These are phyloP conservation scores for Apodemus sylvaticus DNA, from an alignment of 2,113 vertebrate genomes.

Conservation along the genomic window DNA sequence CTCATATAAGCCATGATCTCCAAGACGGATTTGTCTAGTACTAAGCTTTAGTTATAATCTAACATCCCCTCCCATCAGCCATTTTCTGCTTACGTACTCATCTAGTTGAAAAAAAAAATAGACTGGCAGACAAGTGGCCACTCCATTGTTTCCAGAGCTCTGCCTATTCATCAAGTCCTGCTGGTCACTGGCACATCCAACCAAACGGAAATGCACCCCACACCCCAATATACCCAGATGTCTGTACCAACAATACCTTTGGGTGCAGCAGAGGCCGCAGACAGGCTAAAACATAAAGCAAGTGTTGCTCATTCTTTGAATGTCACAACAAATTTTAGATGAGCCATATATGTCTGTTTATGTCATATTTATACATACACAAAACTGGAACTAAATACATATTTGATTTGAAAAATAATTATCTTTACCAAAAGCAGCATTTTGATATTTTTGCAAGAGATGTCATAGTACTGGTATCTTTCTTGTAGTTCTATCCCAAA, in stretches of 20 bases:
- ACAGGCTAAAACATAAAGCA: background rate
- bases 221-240: background rate
- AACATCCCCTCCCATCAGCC: background rate
- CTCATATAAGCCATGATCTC: background rate
- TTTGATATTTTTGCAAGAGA: constrained; percentile 6
- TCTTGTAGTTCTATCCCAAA: background rate
- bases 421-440: constrained; percentile 5
- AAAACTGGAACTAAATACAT: background rate
- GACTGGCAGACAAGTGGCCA: background rate
- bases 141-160: background rate
- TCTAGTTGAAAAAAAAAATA: background rate
- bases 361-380: background rate
- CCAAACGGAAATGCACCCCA: background rate
- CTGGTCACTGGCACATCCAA: background rate
- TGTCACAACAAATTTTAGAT: constrained; percentile 1
- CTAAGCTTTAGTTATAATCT: background rate
- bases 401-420: constrained; percentile 1
- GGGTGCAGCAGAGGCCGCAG: background rate
- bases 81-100: constrained; percentile 17
- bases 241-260: background rate
- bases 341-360: background rate
- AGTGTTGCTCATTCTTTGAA: background rate
- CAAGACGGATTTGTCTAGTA: background rate
- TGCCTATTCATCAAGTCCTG: background rate
- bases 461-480: background rate